Conservation (phyloP, 1,140 invertebrate species). For the Magallana ariakensis region DNA sequence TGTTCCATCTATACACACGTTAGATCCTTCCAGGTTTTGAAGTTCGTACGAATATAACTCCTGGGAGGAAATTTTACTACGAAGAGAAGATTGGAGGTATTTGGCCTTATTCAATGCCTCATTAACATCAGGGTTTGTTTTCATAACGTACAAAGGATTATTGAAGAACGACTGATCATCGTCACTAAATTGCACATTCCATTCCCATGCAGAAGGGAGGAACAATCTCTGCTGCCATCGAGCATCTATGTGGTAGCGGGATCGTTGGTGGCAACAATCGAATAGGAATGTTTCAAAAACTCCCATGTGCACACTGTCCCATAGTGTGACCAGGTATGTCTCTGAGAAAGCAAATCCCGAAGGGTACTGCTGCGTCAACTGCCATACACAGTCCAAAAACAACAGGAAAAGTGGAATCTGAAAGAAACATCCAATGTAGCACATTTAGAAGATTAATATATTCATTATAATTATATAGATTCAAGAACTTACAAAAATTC, state of each 20-base stretch:
- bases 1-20: slow-evolving; percentile 27
- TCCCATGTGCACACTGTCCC: slow-evolving; percentile 92
- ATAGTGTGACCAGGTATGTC: slow-evolving; percentile 93
- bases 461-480: no score
- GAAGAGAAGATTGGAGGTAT: not conserved
- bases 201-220: slow-evolving; percentile 76
- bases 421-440: slow-evolving; percentile 63
- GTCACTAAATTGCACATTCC: slow-evolving; percentile 72
- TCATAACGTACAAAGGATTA: slow-evolving; percentile 75
- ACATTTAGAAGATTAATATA: not conserved
- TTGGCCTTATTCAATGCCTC: slow-evolving; percentile 47
- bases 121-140: slow-evolving; percentile 56
- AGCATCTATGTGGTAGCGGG: slow-evolving; percentile 76
- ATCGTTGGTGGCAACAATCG: slow-evolving; percentile 82
- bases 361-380: slow-evolving; percentile 92
- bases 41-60: slow-evolving; percentile 59
- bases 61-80: slow-evolving; percentile 47
- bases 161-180: slow-evolving; percentile 75
- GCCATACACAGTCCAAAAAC: slow-evolving; percentile 96
- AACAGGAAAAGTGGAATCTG: slow-evolving; percentile 92
- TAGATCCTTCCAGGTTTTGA: not conserved
- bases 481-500: no score
- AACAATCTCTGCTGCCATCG: slow-evolving; percentile 58
- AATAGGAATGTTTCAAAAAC: slow-evolving; percentile 96
- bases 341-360: slow-evolving; percentile 94